phyloP scores from a whole-genome alignment of 1,140 invertebrate species.

The Drosophila persimilis region DNA sequence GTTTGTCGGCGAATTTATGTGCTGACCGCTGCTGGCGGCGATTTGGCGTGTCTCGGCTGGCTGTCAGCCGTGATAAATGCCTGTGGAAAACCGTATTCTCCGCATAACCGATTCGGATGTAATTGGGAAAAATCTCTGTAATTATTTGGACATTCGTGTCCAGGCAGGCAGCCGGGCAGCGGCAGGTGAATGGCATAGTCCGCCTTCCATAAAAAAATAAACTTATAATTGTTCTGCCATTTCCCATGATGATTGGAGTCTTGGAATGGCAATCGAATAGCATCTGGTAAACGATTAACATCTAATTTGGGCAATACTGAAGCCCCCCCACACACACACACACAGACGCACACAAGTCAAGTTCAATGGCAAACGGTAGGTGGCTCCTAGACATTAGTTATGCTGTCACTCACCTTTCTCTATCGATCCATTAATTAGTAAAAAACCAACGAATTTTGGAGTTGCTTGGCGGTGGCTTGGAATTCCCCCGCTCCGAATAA shows the following conservation, averaged over 20 bases:
- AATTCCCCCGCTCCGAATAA: slow-evolving; percentile 48
- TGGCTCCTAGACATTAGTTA: slow-evolving; percentile 40
- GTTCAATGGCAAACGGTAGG: slow-evolving; percentile 49
- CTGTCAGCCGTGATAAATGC: slow-evolving; percentile 67
- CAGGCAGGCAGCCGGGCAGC: too few species aligned
- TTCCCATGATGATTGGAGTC: slow-evolving; percentile 13
- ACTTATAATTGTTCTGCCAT: slow-evolving; percentile 40
- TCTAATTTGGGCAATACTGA: slow-evolving; percentile 15
- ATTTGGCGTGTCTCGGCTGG: slow-evolving; percentile 63
- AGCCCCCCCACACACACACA: background rate
- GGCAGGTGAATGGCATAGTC: slow-evolving; percentile 28
- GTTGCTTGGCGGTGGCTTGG: slow-evolving; percentile 4
- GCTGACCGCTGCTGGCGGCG: slow-evolving; percentile 50
- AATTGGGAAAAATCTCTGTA: slow-evolving; percentile 39
- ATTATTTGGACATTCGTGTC: slow-evolving; percentile 29
- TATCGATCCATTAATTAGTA: slow-evolving; percentile 50
- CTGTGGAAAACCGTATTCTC: slow-evolving; percentile 44
- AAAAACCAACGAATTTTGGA: slow-evolving; percentile 11
- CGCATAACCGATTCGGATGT: slow-evolving; percentile 70
- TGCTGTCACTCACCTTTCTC: slow-evolving; percentile 64
- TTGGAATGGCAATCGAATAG: too few species aligned
- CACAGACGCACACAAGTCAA: slow-evolving; percentile 20
- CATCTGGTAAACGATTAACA: too few species aligned
- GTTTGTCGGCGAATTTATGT: slow-evolving; percentile 68
- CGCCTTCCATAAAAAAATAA: background rate